Conservation (phyloP, 1,140 invertebrate species). For the Ptiloglossa arizonensis region DNA sequence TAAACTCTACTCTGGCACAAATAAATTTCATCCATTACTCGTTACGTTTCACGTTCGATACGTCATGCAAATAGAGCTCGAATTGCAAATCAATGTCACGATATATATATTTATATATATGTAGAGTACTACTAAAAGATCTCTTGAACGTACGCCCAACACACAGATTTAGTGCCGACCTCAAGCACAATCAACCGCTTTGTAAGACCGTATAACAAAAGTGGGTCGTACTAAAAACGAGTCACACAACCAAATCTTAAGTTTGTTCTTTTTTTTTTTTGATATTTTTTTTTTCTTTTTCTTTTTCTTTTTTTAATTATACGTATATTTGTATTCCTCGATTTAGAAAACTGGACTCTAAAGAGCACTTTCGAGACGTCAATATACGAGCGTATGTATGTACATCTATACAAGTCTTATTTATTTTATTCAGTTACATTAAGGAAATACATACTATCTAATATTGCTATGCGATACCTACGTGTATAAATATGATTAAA, state of each 20-base stretch:
- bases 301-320: background rate
- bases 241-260: constrained; percentile 61
- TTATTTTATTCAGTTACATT: constrained; percentile 51
- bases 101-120: constrained; percentile 29
- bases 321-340: background rate
- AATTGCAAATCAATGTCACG: constrained; percentile 38
- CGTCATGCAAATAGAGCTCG: constrained; percentile 14
- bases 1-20: constrained; percentile 22
- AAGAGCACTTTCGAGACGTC: constrained; percentile 23
- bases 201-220: constrained; percentile 23
- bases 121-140: constrained; percentile 34
- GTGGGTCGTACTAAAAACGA: constrained; percentile 23
- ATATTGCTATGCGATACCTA: constrained; percentile 47
- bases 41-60: constrained; percentile 1
- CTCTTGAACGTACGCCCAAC: constrained; percentile 33
- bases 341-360: constrained; percentile 22
- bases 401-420: constrained; percentile 62
- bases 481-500: constrained; percentile 31
- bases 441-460: constrained; percentile 44
- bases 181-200: constrained; percentile 11
- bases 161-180: constrained; percentile 24
- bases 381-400: constrained; percentile 36
- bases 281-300: background rate
- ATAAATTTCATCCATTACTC: constrained; percentile 27
- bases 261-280: background rate